Evolutionary conservation across 2,797 vertebrate genomes (phyloP).

Genomic region (Cryptoblepharus egeriae): DNA sequence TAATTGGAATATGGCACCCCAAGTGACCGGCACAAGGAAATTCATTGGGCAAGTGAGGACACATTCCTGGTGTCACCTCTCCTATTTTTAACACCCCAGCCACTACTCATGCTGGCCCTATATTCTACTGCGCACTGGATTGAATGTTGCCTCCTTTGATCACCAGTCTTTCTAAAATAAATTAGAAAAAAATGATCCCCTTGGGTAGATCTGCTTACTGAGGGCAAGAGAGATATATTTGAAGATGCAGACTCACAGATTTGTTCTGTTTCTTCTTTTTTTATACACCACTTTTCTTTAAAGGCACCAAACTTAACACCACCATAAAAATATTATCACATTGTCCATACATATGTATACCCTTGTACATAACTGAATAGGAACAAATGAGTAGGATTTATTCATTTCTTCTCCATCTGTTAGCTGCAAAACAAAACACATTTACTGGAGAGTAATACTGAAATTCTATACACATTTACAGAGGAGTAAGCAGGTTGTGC

Average conservation of each 20-base stretch:
- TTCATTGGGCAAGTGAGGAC: too few species aligned
- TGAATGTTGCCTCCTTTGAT: not conserved
- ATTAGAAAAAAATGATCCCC: not conserved
- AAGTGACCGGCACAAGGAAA: too few species aligned
- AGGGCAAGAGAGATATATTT: not conserved
- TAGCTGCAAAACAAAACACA: too few species aligned
- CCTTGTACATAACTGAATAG: not conserved
- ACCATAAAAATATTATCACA: not conserved
- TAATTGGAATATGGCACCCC: too few species aligned
- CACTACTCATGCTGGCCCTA: too few species aligned
- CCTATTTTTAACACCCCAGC: too few species aligned
- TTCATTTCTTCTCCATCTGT: not conserved
- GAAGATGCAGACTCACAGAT: not conserved
- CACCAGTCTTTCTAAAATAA: not conserved
- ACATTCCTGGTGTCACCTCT: too few species aligned
- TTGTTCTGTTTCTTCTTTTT: not conserved
- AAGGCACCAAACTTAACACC: too few species aligned
- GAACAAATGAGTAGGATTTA: not conserved
- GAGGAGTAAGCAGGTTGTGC: not conserved
- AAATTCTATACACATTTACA: not conserved
- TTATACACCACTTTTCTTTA: not conserved
- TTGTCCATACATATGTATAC: not conserved
- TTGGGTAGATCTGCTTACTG: not conserved
- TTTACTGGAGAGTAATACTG: too few species aligned
- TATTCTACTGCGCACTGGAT: too few species aligned